Percentiles rank a stretch among this genome's conserved stretches.
phyloP scores from a whole-genome alignment of 1,140 invertebrate genomes.

The Pogonomyrmex barbatus region DNA sequence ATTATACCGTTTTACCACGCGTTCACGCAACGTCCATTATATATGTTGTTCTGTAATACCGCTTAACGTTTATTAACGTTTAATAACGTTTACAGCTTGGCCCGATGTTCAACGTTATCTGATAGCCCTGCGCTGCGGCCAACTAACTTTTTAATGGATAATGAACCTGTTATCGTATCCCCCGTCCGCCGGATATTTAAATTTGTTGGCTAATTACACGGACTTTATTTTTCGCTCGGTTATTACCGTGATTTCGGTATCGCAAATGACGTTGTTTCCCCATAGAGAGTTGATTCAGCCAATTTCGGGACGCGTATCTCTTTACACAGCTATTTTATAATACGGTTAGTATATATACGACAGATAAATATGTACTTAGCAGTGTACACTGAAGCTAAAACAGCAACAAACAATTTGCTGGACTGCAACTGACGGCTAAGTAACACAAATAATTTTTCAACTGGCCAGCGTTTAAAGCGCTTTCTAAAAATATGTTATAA shows the following conservation, averaged over 20 bases:
- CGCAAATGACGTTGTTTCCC: slow-evolving; percentile 20
- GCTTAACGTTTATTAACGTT: slow-evolving; percentile 52
- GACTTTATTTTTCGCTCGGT: slow-evolving; percentile 35
- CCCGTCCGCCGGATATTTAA: slow-evolving; percentile 31
- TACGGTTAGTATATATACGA: not conserved
- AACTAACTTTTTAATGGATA: slow-evolving; percentile 56
- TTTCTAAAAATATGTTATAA: not conserved
- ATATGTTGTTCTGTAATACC: slow-evolving; percentile 34
- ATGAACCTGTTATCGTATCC: slow-evolving; percentile 44
- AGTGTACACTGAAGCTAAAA: not conserved
- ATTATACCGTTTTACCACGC: slow-evolving; percentile 7
- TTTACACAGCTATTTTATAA: slow-evolving; percentile 27
- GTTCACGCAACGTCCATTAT: not conserved
- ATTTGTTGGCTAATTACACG: slow-evolving; percentile 45
- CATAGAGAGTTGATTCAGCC: slow-evolving; percentile 16
- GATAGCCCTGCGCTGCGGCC: slow-evolving; percentile 6
- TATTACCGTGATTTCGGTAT: slow-evolving; percentile 34
- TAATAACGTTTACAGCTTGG: slow-evolving; percentile 49
- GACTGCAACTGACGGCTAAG: not conserved
- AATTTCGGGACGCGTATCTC: slow-evolving; percentile 33
- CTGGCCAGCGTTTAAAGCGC: not conserved
- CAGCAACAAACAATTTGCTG: not conserved
- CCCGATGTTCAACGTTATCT: slow-evolving; percentile 33
- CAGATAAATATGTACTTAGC: slow-evolving; percentile 11
- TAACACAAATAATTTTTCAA: slow-evolving; percentile 8